Percentiles rank a stretch among this genome's conserved stretches.
Evolutionary conservation across 1,140 invertebrate genomes (phyloP).

Genomic region (Cydia amplana): DNA sequence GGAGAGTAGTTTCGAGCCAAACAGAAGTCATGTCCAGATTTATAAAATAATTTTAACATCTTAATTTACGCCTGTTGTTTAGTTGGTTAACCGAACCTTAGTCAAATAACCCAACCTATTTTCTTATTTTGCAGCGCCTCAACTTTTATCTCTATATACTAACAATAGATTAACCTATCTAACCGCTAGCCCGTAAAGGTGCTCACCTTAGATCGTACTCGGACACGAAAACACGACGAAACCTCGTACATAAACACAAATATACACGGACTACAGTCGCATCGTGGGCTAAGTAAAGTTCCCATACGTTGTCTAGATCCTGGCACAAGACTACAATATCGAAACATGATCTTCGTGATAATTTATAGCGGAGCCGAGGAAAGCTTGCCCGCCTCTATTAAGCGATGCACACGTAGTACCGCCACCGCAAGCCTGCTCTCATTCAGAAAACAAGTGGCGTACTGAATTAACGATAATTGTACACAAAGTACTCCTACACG

Average conservation of each 20-base stretch:
- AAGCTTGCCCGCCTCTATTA: constrained; percentile 62
- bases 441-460: constrained; percentile 44
- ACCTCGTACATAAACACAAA: constrained; percentile 16
- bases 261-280: constrained; percentile 10
- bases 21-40: no score
- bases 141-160: constrained; percentile 26
- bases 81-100: not conserved
- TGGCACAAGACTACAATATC: constrained; percentile 51
- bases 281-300: constrained; percentile 41
- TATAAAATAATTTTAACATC: not conserved
- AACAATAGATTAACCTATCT: constrained; percentile 13
- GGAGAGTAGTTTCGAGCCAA: not conserved
- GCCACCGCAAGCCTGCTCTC: constrained; percentile 51
- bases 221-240: constrained; percentile 51
- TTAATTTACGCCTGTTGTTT: not conserved
- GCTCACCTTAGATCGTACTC: constrained; percentile 59
- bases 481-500: constrained; percentile 3
- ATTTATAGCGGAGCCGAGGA: constrained; percentile 66
- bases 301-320: constrained; percentile 53
- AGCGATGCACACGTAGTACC: constrained; percentile 53
- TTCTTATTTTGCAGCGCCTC: not conserved
- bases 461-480: constrained; percentile 5
- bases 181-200: constrained; percentile 36
- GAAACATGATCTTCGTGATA: constrained; percentile 73
- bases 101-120: not conserved